phyloP scores from a whole-genome alignment of 2,113 vertebrate species.

The Acrocephalus kingi region DNA sequence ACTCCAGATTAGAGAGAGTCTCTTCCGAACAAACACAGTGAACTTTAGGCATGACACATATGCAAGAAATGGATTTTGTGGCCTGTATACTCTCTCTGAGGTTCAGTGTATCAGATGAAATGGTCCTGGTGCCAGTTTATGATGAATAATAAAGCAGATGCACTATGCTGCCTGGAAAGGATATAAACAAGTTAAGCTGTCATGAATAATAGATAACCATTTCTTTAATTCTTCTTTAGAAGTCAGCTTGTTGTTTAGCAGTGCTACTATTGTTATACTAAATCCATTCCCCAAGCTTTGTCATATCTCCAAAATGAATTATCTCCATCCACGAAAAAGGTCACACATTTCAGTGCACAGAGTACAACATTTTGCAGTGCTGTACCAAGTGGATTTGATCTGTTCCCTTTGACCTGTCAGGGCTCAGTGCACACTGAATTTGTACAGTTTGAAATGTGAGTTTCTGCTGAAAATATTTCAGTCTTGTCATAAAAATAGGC shows the following conservation, averaged over 20 bases:
- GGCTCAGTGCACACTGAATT: background rate
- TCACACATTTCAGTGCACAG: background rate
- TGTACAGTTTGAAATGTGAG: background rate
- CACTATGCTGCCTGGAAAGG: background rate
- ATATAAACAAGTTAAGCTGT: background rate
- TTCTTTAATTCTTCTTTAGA: slow-evolving; percentile 13
- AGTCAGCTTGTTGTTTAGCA: background rate
- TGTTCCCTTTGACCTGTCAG: background rate
- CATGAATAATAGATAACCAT: background rate
- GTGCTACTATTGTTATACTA: background rate
- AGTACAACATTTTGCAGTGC: background rate
- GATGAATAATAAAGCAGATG: background rate
- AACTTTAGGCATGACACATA: background rate
- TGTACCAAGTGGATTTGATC: background rate
- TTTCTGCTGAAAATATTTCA: background rate
- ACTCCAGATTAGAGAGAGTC: background rate
- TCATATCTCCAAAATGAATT: background rate
- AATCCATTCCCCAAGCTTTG: background rate
- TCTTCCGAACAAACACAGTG: background rate
- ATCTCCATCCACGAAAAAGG: background rate
- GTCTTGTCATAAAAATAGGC: background rate
- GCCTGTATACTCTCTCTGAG: background rate
- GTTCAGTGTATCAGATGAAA: background rate
- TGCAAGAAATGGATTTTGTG: background rate
- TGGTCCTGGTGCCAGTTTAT: background rate